These are phyloP conservation scores for Ciconia maguari DNA, from an alignment of 2,113 vertebrate species.

Conservation along the genomic window DNA sequence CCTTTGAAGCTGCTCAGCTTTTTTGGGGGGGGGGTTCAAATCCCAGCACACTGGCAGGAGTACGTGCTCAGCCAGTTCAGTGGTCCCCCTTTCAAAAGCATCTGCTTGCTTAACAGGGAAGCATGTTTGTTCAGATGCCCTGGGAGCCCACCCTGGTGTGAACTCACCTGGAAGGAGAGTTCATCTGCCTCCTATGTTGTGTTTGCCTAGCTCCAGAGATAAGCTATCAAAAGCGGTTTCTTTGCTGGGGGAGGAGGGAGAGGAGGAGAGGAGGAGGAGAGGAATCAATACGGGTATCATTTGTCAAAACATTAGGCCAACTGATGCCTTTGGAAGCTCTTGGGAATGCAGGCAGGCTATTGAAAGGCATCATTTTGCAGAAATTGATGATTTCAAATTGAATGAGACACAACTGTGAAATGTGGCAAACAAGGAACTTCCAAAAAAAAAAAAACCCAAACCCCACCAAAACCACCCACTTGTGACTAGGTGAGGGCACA, in stretches of 20 bases:
- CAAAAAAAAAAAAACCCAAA: neutral
- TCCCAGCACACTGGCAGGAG: neutral
- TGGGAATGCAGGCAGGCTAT: neutral
- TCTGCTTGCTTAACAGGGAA: neutral
- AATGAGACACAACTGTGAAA: neutral
- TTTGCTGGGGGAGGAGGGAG: neutral
- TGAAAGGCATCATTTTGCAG: neutral
- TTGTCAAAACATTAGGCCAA: neutral
- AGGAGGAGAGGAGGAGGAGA: neutral
- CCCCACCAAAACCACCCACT: neutral
- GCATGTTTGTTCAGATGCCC: neutral
- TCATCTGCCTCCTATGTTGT: neutral
- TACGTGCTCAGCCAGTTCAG: neutral
- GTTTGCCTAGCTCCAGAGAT: neutral
- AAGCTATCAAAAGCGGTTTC: neutral
- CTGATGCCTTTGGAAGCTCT: neutral
- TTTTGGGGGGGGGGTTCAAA: neutral
- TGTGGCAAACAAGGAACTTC: neutral
- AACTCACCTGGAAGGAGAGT: neutral
- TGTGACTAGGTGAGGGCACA: rapidly evolving
- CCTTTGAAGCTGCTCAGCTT: neutral
- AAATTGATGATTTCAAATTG: neutral
- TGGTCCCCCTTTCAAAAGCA: neutral
- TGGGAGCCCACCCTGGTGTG: neutral
- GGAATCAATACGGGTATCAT: neutral